These are phyloP conservation scores for Drosophila insularis DNA, from an alignment of 1,140 invertebrate genomes.

Conservation along the genomic window DNA sequence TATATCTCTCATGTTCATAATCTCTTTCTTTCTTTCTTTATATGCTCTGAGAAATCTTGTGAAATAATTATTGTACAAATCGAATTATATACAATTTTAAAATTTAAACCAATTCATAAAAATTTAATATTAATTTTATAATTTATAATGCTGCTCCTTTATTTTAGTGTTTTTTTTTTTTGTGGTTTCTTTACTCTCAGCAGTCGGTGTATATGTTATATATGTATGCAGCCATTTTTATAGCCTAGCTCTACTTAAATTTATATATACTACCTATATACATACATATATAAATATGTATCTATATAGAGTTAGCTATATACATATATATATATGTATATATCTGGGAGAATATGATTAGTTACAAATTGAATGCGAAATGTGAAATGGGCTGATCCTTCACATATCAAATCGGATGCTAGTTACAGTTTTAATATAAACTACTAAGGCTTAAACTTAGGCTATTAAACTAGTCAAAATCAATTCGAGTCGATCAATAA, in stretches of 20 bases:
- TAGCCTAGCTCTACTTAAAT: neutral
- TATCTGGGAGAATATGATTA: neutral
- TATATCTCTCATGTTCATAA: no score
- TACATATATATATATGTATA: neutral
- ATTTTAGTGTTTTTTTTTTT: neutral
- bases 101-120: no score
- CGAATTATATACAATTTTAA: no score
- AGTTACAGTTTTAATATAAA: slow-evolving; percentile 2
- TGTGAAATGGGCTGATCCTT: neutral
- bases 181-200: neutral
- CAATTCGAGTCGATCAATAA: slow-evolving; percentile 14
- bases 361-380: neutral
- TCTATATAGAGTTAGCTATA: neutral
- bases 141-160: slow-evolving; percentile 3
- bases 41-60: no score
- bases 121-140: neutral
- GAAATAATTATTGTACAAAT: no score
- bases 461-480: slow-evolving; percentile 1
- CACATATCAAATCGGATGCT: neutral
- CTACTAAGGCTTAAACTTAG: neutral
- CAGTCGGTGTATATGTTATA: neutral
- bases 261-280: neutral
- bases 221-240: neutral
- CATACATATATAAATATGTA: neutral
- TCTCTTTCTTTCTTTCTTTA: no score